A percentile compares a stretch with the other conserved stretches of the same genome.
Evolutionary conservation across 2,113 vertebrate species (phyloP).

Genomic region (Polypterus senegalus): DNA sequence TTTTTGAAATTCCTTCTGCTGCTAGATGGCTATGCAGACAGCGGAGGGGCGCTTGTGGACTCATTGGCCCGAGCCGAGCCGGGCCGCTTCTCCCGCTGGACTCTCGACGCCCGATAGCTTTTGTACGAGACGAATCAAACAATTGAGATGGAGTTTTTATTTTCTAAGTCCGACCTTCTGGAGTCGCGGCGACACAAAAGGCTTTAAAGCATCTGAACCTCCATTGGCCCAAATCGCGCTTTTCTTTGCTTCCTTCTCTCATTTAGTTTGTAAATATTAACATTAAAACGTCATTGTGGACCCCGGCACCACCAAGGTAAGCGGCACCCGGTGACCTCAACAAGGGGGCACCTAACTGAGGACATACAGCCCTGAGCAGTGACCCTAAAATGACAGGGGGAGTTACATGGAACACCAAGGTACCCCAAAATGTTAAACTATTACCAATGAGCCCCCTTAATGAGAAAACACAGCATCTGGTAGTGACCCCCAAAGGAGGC

Average conservation of each 20-base stretch:
- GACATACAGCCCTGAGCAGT: too few species aligned
- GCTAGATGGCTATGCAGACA: constrained; percentile 79
- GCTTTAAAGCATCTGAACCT: constrained; percentile 81
- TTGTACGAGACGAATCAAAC: constrained; percentile 79
- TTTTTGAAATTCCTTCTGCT: constrained; percentile 47
- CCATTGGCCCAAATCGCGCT: constrained; percentile 40
- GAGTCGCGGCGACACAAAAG: constrained; percentile 78
- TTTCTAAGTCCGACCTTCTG: constrained; percentile 91
- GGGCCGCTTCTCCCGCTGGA: constrained; percentile 66
- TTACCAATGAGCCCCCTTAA: too few species aligned
- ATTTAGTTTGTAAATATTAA: constrained; percentile 88
- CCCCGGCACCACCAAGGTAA: constrained; percentile 86
- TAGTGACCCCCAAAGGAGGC: too few species aligned
- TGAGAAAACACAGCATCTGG: too few species aligned
- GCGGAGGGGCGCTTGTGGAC: constrained; percentile 46
- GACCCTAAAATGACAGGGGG: background rate
- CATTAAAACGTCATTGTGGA: constrained; percentile 72
- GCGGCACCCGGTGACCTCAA: constrained; percentile 68
- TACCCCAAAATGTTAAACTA: too few species aligned
- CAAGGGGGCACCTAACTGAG: constrained; percentile 21
- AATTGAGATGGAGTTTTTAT: constrained; percentile 91
- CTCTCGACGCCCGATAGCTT: constrained; percentile 90
- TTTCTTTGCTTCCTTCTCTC: too few species aligned
- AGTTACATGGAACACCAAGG: background rate
- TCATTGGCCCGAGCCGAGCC: constrained; percentile 52